phyloP scores from a whole-genome alignment of 1,140 invertebrate species.

The Bombus sylvicola region DNA sequence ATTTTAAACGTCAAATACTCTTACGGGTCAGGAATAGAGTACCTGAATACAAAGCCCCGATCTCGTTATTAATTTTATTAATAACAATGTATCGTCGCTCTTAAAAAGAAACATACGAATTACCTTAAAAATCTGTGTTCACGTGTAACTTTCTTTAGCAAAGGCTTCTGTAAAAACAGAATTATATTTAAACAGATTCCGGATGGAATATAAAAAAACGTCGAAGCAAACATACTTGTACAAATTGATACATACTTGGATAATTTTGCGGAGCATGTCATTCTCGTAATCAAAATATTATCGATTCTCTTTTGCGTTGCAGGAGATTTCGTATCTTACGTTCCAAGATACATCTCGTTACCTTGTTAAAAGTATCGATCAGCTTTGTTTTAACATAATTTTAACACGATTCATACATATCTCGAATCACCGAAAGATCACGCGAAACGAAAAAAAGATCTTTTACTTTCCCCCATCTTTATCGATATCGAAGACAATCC shows the following conservation, averaged over 20 bases:
- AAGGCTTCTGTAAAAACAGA: background rate
- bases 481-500: conserved; percentile 10
- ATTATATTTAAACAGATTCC: too few relatives aligned
- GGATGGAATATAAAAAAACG: too few relatives aligned
- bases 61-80: background rate
- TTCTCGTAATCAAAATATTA: conserved; percentile 44
- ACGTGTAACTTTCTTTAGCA: conserved; percentile 20
- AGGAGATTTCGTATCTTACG: conserved; percentile 1
- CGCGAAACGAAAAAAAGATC: background rate
- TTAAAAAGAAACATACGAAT: background rate
- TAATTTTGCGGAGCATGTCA: conserved; percentile 37
- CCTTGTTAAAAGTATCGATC: background rate
- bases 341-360: background rate
- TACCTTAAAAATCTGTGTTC: conserved; percentile 22
- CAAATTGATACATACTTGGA: background rate
- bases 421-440: background rate
- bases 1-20: conserved; percentile 5
- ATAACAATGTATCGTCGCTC: too few relatives aligned
- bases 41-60: conserved; percentile 7
- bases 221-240: background rate
- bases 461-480: background rate
- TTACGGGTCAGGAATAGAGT: conserved; percentile 38
- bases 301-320: background rate
- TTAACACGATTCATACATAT: background rate
- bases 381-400: background rate